Base-by-base conservation (phyloP, 1,140 invertebrate species). In the Streblospio benedicti region DNA sequence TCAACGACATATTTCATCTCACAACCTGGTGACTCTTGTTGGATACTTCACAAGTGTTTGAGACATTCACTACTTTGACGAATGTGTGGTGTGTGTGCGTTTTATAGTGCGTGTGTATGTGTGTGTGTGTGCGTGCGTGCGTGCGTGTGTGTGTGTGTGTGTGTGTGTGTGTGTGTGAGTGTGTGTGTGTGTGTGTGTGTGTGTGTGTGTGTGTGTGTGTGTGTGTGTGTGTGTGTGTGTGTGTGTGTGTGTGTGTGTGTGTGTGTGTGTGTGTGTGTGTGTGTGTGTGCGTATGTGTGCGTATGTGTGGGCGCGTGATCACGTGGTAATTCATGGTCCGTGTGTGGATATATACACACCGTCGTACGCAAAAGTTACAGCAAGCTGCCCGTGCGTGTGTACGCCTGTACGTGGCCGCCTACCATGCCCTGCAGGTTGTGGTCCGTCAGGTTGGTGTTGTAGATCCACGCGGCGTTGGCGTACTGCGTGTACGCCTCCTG, bases 361-460 rank as follows among this genome's bases (percentile, higher is more conserved):
- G n/a, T n/a, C n/a, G n/a, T n/a, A n/a, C n/a, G n/a, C n/a, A n/a
- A n/a, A n/a, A n/a, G n/a, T n/a, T n/a, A n/a, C n/a, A n/a, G n/a
- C n/a, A n/a, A n/a, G n/a, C n/a, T n/a, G n/a, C n/a, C n/a, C n/a
- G n/a, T n/a, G n/a, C n/a, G n/a, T n/a, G n/a, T n/a, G n/a, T n/a
- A n/a, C n/a, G n/a, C n/a, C n/a, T n/a, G n/a, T n/a, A 4, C 2
- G 4, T 51, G 16, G 28, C 28, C n/a, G 32, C 59, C 28, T 20
- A 60, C 59, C 30, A 51, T 35, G 12, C 38, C 23, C 12, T 53
- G 20, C 6, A 31, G 23, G 30, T 60, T 60, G 50, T 60, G 38
- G 20, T 60, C 59, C 12, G 59, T 60, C 2, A 60, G 33, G 28
- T 60, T 60, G 35, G 59, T 60, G 59, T 44, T 60, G 33, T 60